These are phyloP conservation scores for Bufotes viridis DNA, from an alignment of 2,797 vertebrate species.

Conservation along the genomic window DNA sequence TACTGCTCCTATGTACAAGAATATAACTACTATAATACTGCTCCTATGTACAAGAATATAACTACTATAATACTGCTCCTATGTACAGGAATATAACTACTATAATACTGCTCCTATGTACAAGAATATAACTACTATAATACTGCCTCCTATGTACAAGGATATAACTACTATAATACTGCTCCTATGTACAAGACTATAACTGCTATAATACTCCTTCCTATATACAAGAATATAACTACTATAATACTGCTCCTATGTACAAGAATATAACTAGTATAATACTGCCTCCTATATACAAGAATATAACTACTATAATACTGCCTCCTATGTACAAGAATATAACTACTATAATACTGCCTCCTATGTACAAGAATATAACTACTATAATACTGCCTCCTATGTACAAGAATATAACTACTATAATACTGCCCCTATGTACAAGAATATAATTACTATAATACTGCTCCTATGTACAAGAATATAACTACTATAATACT, in stretches of 20 bases:
- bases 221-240: neutral
- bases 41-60: neutral
- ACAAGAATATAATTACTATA: too few relatives aligned
- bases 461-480: neutral
- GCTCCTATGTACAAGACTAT: neutral
- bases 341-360: neutral
- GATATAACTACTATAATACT: neutral
- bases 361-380: too few relatives aligned
- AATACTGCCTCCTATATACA: neutral
- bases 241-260: neutral
- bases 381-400: too few relatives aligned
- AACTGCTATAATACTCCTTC: neutral
- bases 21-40: neutral
- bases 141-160: neutral
- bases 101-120: neutral
- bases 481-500: conserved; percentile 6
- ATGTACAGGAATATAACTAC: too few relatives aligned
- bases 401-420: too few relatives aligned
- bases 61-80: too few relatives aligned
- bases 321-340: neutral
- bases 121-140: conserved; percentile 6
- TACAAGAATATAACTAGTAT: conserved; percentile 3
- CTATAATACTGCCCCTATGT: too few relatives aligned
- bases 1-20: neutral
- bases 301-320: conserved; percentile 8